phyloP scores from a whole-genome alignment of 2,888 invertebrate species.

The Fragum fragum region DNA sequence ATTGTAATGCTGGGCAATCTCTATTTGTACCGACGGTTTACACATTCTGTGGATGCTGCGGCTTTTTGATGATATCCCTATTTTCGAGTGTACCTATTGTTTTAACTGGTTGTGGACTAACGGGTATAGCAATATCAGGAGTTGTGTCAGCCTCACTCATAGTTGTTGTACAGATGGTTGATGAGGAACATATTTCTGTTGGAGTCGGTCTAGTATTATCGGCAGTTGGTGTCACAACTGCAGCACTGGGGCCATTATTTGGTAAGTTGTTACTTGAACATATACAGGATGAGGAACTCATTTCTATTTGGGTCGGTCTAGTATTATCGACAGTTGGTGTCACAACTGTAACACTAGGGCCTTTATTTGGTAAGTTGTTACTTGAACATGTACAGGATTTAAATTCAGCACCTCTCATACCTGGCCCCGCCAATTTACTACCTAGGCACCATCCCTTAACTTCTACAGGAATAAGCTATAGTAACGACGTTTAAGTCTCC shows the following conservation, averaged over 20 bases:
- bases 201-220: not conserved
- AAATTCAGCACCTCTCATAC: no score
- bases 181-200: not conserved
- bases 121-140: constrained; percentile 5
- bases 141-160: not conserved
- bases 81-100: not conserved
- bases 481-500: no score
- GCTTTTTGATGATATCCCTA: not conserved
- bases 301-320: not conserved
- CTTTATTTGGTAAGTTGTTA: not conserved
- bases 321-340: not conserved
- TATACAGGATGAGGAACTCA: not conserved
- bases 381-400: not conserved
- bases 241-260: not conserved
- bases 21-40: not conserved
- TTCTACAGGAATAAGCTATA: no score
- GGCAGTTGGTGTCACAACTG: not conserved
- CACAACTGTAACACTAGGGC: not conserved
- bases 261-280: constrained; percentile 10
- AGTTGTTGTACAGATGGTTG: not conserved
- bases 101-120: not conserved
- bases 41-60: not conserved
- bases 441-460: no score
- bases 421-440: no score
- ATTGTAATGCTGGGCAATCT: not conserved